A percentile compares a stretch with the other conserved stretches of the same genome.
phyloP scores from a whole-genome alignment of 1,140 invertebrate genomes.

The Halictus rubicundus region DNA sequence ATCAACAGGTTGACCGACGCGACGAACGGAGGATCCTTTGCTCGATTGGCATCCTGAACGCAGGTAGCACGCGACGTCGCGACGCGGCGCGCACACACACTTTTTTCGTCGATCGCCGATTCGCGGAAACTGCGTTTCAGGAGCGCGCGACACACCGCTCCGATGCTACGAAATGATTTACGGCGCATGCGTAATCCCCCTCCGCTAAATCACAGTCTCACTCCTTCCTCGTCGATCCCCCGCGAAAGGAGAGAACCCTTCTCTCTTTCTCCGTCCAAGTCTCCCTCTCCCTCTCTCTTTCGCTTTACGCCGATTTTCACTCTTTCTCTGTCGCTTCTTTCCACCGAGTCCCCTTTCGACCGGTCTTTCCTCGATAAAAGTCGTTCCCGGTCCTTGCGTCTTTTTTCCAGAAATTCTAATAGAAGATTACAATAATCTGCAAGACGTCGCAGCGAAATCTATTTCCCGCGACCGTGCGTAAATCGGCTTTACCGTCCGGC shows the following conservation, averaged over 20 bases:
- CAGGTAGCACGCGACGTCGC: constrained; percentile 45
- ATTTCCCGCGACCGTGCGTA: no score
- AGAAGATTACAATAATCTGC: no score
- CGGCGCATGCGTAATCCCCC: constrained; percentile 63
- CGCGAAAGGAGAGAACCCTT: neutral
- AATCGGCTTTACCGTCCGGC: no score
- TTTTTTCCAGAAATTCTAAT: no score
- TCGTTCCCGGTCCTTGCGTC: no score
- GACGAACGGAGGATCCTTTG: constrained; percentile 2
- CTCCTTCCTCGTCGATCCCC: constrained; percentile 13
- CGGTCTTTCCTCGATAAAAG: neutral
- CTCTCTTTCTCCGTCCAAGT: neutral
- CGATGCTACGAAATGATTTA: constrained; percentile 58
- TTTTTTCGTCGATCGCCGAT: constrained; percentile 74
- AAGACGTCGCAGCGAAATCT: no score
- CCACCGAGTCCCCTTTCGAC: neutral
- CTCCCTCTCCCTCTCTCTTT: no score
- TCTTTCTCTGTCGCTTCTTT: neutral
- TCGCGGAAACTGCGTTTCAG: constrained; percentile 79
- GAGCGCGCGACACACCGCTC: constrained; percentile 68
- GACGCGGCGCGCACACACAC: constrained; percentile 54
- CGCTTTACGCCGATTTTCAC: no score
- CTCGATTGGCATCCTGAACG: constrained; percentile 42
- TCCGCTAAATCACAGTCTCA: constrained; percentile 35
- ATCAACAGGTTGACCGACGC: constrained; percentile 31